phyloP scores from a whole-genome alignment of 2,113 vertebrate species.

The Carettochelys insculpta region DNA sequence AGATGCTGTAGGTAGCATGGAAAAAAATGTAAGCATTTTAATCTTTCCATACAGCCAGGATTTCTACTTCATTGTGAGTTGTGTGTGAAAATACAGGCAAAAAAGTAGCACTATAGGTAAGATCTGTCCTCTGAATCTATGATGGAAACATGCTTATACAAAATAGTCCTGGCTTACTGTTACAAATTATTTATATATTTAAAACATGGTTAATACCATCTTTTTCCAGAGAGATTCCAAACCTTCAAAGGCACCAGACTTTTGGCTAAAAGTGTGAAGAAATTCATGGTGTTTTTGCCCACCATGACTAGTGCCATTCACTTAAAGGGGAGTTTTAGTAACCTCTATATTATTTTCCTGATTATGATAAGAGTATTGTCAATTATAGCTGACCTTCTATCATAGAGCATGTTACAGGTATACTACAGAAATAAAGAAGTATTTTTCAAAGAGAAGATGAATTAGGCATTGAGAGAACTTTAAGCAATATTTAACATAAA shows the following conservation, averaged over 20 bases:
- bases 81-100: neutral
- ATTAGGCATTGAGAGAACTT: neutral
- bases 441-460: neutral
- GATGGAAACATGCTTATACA: neutral
- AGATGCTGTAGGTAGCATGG: neutral
- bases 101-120: neutral
- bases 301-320: neutral
- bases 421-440: neutral
- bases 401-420: neutral
- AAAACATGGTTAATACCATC: neutral
- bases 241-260: neutral
- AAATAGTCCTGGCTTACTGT: neutral
- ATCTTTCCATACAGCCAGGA: neutral
- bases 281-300: neutral
- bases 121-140: accelerated
- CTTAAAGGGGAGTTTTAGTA: neutral
- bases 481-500: neutral
- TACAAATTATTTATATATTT: neutral
- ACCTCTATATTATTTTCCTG: too few species aligned
- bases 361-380: neutral
- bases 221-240: neutral
- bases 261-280: neutral
- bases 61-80: neutral
- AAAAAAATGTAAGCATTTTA: neutral
- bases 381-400: neutral